Evolutionary conservation across 2,797 vertebrate species (phyloP).

Genomic region (Coilia nasus): DNA sequence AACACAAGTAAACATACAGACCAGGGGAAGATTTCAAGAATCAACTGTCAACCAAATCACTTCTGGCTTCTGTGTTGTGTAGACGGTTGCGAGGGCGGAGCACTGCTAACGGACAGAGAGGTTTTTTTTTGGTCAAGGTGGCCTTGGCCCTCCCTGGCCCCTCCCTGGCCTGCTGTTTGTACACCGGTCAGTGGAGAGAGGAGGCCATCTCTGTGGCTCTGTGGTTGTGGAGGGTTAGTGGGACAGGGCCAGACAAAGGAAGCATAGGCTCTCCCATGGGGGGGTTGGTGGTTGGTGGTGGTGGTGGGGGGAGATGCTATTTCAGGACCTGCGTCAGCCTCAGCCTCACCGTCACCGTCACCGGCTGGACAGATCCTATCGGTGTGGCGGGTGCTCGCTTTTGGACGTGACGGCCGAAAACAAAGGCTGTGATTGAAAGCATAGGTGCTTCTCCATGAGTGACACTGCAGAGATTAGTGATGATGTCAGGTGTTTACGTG

Average conservation of each 20-base stretch:
- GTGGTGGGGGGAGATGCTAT: neutral
- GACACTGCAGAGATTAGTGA: neutral
- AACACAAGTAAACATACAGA: neutral
- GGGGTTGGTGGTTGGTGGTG: no score
- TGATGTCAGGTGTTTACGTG: constrained; percentile 1
- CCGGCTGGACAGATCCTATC: neutral
- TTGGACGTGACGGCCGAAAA: neutral
- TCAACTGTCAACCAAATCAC: neutral
- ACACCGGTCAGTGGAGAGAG: no score
- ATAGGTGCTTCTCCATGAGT: neutral
- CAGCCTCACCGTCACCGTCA: neutral
- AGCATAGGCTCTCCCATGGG: neutral
- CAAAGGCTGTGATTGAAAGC: neutral
- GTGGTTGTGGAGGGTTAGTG: neutral
- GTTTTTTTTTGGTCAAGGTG: neutral
- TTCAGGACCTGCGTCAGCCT: constrained; percentile 11
- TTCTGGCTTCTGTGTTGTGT: neutral
- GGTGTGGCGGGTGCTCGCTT: neutral
- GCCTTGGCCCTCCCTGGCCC: neutral
- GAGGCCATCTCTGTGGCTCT: no score
- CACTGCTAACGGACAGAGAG: neutral
- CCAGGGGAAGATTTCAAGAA: neutral
- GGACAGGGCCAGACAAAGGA: constrained; percentile 19
- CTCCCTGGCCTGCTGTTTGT: neutral
- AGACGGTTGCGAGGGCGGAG: neutral